Percentiles rank a stretch among this genome's conserved stretches.
Evolutionary conservation across 2,888 invertebrate genomes (phyloP).

Genomic region (Athalia cordata): DNA sequence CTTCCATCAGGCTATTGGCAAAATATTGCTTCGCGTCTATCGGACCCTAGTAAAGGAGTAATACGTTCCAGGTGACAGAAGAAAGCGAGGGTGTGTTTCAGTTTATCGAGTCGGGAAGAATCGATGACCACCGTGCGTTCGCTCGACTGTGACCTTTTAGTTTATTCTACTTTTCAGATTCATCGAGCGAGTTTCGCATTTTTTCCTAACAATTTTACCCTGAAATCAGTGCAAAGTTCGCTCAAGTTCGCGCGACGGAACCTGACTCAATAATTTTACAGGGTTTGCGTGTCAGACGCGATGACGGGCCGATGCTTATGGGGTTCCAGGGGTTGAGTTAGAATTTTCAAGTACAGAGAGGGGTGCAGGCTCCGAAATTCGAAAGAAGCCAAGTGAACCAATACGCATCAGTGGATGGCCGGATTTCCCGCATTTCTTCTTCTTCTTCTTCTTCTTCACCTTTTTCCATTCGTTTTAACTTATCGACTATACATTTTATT

Average conservation of each 20-base stretch:
- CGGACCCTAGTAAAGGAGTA: conserved; percentile 11
- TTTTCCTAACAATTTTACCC: not conserved
- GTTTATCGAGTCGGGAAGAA: conserved; percentile 35
- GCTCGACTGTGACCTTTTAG: conserved; percentile 1
- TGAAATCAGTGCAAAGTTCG: conserved; percentile 13
- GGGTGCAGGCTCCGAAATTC: conserved; percentile 1
- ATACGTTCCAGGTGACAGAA: conserved; percentile 34
- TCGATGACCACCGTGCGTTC: conserved; percentile 17
- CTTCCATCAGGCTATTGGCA: conserved; percentile 18
- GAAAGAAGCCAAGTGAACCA: conserved; percentile 17
- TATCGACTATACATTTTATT: not conserved
- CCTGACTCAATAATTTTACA: conserved; percentile 31
- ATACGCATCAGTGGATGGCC: conserved; percentile 5
- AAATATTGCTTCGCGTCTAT: conserved; percentile 11
- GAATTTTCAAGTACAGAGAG: not conserved
- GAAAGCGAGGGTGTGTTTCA: conserved; percentile 1
- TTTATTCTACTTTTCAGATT: conserved; percentile 34
- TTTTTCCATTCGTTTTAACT: not conserved
- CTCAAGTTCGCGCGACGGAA: conserved; percentile 17
- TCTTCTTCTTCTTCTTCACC: too few species aligned
- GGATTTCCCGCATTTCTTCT: not conserved
- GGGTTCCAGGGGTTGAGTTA: not conserved
- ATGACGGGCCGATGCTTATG: conserved; percentile 15
- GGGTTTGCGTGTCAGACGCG: conserved; percentile 10
- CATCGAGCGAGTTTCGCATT: conserved; percentile 15